Conservation (phyloP, 2,888 invertebrate species). For the Drosophila falleni region DNA sequence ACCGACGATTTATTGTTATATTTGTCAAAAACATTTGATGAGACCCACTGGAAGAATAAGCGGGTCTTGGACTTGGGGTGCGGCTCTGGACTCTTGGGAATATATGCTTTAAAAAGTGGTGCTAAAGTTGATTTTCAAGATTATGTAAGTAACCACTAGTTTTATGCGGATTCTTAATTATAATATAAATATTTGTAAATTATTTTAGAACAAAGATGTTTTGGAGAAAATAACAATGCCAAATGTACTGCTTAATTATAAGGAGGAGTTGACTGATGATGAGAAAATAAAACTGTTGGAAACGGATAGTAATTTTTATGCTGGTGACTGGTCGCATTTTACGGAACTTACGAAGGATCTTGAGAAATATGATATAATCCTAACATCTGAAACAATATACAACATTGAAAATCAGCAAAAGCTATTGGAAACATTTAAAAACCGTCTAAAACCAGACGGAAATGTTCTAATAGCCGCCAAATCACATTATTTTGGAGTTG, state of each 20-base stretch:
- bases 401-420: conserved; percentile 92
- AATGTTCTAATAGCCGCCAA: conserved; percentile 93
- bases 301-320: conserved; percentile 86
- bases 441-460: conserved; percentile 88
- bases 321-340: conserved; percentile 92
- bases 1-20: conserved; percentile 92
- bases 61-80: conserved; percentile 95
- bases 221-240: conserved; percentile 92
- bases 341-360: conserved; percentile 83
- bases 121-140: conserved; percentile 95
- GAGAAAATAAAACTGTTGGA: conserved; percentile 47
- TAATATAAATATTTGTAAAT: conserved; percentile 24
- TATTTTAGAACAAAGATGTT: conserved; percentile 94
- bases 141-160: conserved; percentile 89
- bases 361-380: conserved; percentile 92
- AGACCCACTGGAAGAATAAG: conserved; percentile 85
- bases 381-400: conserved; percentile 97
- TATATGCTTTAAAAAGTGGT: conserved; percentile 89
- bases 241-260: conserved; percentile 90
- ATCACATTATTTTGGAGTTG: conserved; percentile 97
- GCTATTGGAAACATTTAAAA: conserved; percentile 89
- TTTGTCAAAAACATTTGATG: conserved; percentile 86
- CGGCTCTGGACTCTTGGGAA: conserved; percentile 95
- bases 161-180: not conserved
- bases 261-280: conserved; percentile 34